Evolutionary conservation across 1,140 invertebrate species (phyloP), one percentile per base, ranked within the genome.

Genomic region (Euglossa dilemma): DNA sequence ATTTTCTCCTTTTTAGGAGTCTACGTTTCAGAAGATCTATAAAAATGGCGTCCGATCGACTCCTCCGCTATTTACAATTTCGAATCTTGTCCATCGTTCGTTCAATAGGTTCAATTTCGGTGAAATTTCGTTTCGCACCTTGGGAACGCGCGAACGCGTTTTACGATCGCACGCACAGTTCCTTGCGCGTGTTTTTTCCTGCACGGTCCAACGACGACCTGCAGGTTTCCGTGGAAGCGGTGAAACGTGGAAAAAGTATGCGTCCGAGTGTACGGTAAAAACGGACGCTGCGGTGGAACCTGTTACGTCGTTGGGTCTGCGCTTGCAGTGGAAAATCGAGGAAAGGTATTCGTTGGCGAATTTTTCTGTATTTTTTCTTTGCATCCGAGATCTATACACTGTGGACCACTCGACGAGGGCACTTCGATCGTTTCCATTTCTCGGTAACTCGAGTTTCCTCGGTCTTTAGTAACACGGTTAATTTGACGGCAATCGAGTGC

Each of bases 111-210:
- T 18, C 0, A 20, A 56, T 52, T 23, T 5, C 3, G 36, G 75
- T 47, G 64, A 69, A 56, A 78, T 52, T 54, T 56, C 20, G 47
- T 78, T 45, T 78, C 75, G 28, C 75, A 69, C 18, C 18, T 69
- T 69, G n/a, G 52, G 52, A 23, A 23, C n/a, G 1, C 28, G 47
- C 14, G 16, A 66, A 45, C 14, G 64, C 18, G 23, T 70, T 78
- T 78, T 70, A 18, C 43, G 43, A 69, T 18, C 11, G 18, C 52
- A 47, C 28, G 76, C 18, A 16, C 50, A 12, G n/a, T 57, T 47
- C 8, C 64, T 18, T 36, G 1, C 16, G 52, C 36, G 36, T 2
- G 36, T 36, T 36, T 36, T 36, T 47, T 70, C 28, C 47, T 18
- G n/a, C 36, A 23, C 5, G 50, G 23, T 25, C 14, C 12, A 45